Evolutionary conservation across 2,797 vertebrate species (phyloP).

Genomic region (Pantherophis alleghaniensis): DNA sequence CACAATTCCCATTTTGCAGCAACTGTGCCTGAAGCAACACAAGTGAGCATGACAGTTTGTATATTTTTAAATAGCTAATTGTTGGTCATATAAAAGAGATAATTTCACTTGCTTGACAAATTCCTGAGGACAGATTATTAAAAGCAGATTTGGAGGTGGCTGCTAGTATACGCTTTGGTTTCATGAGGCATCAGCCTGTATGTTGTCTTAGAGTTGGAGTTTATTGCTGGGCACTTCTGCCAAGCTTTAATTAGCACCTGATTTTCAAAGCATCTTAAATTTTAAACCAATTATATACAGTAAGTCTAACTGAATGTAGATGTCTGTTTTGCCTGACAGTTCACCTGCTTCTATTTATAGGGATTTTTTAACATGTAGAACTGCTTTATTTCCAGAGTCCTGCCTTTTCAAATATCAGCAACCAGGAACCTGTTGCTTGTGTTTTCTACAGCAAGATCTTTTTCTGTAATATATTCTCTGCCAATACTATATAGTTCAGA

Average conservation of each 20-base stretch:
- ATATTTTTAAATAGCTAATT: constrained; percentile 4
- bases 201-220: constrained; percentile 37
- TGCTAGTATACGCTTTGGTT: constrained; percentile 28
- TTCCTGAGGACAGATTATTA: constrained; percentile 47
- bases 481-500: background rate
- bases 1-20: background rate
- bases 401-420: constrained; percentile 1
- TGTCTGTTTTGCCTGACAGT: constrained; percentile 23
- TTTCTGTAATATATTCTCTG: background rate
- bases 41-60: background rate
- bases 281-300: constrained; percentile 32
- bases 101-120: constrained; percentile 4
- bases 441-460: background rate
- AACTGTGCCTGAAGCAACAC: background rate
- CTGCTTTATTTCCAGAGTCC: background rate
- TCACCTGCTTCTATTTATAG: constrained; percentile 3
- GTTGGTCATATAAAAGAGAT: constrained; percentile 5
- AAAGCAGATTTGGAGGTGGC: constrained; percentile 22
- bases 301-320: constrained; percentile 13
- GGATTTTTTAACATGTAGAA: background rate
- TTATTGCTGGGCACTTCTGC: constrained; percentile 40
- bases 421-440: background rate
- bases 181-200: constrained; percentile 27
- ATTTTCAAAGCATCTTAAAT: constrained; percentile 25
- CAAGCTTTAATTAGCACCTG: constrained; percentile 30